These are phyloP conservation scores for Perdita meconis DNA, from an alignment of 2,888 invertebrate species.

Conservation along the genomic window DNA sequence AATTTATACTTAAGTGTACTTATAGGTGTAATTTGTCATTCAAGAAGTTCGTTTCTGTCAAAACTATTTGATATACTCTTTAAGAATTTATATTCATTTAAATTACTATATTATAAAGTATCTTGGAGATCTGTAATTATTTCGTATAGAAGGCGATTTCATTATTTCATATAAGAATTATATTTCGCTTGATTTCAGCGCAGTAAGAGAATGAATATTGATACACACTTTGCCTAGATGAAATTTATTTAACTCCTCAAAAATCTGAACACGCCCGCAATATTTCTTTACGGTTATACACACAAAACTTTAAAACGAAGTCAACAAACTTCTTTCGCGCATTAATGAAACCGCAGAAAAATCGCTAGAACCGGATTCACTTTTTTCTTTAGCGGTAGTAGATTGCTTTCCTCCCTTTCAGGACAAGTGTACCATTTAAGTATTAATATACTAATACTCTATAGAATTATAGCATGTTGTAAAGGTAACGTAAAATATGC, in stretches of 20 bases:
- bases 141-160: not conserved
- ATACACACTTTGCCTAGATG: constrained; percentile 1
- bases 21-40: no score
- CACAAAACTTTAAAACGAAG: constrained; percentile 45
- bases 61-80: no score
- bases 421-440: no score
- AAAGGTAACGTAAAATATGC: no score
- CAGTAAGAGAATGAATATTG: constrained; percentile 3
- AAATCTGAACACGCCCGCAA: not conserved
- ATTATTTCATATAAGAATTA: not conserved
- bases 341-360: constrained; percentile 32
- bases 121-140: no score
- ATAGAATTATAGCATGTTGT: no score
- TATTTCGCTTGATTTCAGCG: not conserved
- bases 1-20: no score
- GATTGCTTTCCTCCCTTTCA: constrained; percentile 27
- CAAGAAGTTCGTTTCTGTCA: no score
- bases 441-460: no score
- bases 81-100: no score
- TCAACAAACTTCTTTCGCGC: constrained; percentile 31
- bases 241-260: constrained; percentile 9
- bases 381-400: constrained; percentile 17
- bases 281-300: constrained; percentile 27
- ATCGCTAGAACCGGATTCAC: constrained; percentile 29
- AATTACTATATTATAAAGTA: no score